Conservation (phyloP, 2,888 invertebrate genomes). For the Orchestes rusci region DNA sequence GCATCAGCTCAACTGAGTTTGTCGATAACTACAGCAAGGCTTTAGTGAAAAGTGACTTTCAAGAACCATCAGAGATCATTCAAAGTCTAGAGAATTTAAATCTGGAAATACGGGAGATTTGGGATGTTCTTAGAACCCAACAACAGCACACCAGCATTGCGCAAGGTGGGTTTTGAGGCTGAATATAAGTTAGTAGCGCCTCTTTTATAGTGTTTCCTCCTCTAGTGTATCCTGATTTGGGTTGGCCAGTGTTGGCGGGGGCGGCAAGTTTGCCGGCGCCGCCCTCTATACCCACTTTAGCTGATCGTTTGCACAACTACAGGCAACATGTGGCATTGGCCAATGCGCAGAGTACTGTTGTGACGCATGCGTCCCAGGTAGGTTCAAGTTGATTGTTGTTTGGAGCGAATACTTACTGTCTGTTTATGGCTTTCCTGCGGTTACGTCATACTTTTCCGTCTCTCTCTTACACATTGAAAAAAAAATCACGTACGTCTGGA, state of each 20-base stretch:
- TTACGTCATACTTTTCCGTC: no score
- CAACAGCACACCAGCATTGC: conserved; percentile 48
- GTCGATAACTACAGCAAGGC: conserved; percentile 40
- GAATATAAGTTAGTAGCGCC: no score
- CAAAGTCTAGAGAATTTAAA: conserved; percentile 63
- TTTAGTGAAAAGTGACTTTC: conserved; percentile 43
- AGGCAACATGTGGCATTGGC: conserved; percentile 48
- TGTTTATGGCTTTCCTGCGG: no score
- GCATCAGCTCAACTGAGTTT: conserved; percentile 62
- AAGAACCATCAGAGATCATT: conserved; percentile 62
- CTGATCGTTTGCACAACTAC: conserved; percentile 51
- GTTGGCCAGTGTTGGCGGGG: conserved; percentile 47
- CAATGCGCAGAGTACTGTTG: conserved; percentile 44
- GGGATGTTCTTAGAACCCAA: conserved; percentile 58
- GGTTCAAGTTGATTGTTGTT: neutral
- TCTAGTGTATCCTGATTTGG: conserved; percentile 50
- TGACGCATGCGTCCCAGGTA: conserved; percentile 43
- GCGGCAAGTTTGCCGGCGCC: conserved; percentile 38
- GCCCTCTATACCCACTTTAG: conserved; percentile 44
- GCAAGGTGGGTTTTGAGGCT: conserved; percentile 44
- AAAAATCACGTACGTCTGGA: no score
- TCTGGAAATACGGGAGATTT: conserved; percentile 62
- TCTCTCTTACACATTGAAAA: no score
- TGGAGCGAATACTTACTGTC: no score
- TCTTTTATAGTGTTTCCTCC: conserved; percentile 40